Percentiles rank a stretch among this genome's conserved stretches.
phyloP scores from a whole-genome alignment of 2,797 vertebrate genomes.

The Sternotherus odoratus region DNA sequence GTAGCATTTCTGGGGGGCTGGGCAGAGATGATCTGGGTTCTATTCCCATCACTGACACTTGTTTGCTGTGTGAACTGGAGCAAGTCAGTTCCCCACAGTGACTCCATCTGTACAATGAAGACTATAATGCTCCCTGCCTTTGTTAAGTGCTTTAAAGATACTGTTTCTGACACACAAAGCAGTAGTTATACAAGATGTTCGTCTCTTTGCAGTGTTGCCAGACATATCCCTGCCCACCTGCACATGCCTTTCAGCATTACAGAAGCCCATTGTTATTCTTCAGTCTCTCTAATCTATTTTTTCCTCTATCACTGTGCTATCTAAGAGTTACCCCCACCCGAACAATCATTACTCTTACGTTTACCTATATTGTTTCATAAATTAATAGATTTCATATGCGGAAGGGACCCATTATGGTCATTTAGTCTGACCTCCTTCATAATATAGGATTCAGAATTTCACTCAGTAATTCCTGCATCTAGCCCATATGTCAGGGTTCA shows the following conservation, averaged over 20 bases:
- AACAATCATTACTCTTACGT: slow-evolving; percentile 56
- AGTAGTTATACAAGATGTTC: background rate
- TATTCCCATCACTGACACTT: background rate
- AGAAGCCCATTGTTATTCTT: slow-evolving; percentile 36
- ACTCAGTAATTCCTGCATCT: background rate
- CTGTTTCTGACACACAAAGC: background rate
- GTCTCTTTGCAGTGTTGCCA: slow-evolving; percentile 27
- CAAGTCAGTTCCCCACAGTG: background rate
- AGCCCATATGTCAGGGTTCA: slow-evolving; percentile 8
- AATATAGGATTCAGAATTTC: slow-evolving; percentile 34
- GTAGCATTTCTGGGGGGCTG: background rate
- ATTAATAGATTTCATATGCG: slow-evolving; percentile 59
- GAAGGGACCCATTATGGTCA: slow-evolving; percentile 63
- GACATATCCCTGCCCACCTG: too few relatives aligned
- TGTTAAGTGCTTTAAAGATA: rapidly evolving
- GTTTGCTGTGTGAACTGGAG: rapidly evolving
- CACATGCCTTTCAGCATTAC: background rate
- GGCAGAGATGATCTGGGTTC: background rate
- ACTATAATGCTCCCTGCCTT: background rate
- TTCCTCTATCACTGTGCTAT: background rate
- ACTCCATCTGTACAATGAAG: background rate
- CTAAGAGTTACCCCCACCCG: background rate
- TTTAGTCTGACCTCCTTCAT: background rate
- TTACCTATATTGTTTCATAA: slow-evolving; percentile 37
- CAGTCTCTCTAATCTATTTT: slow-evolving; percentile 41